These are phyloP conservation scores for Odontomachus brunneus DNA, from an alignment of 1,140 invertebrate species.

Conservation along the genomic window DNA sequence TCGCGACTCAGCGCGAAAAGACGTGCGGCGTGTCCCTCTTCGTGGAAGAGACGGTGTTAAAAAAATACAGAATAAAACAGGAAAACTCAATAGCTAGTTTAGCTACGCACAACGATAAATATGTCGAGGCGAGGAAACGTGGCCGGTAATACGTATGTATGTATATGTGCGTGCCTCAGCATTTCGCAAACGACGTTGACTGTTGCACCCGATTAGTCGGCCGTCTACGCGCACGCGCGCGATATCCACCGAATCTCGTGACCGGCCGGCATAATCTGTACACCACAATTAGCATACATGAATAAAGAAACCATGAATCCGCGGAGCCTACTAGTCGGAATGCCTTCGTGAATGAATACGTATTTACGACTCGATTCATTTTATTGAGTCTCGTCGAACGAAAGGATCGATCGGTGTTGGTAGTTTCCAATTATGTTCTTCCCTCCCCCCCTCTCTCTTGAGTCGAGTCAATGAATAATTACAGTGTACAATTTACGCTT, in stretches of 20 bases:
- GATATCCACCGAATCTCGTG: conserved; percentile 65
- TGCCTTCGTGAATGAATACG: conserved; percentile 60
- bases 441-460: too few relatives aligned
- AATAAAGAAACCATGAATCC: conserved; percentile 73
- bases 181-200: conserved; percentile 40
- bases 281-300: conserved; percentile 71
- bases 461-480: too few relatives aligned
- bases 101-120: neutral
- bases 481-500: too few relatives aligned
- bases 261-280: conserved; percentile 64
- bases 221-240: neutral
- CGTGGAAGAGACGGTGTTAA: too few relatives aligned
- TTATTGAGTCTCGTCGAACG: conserved; percentile 19
- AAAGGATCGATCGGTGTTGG: neutral
- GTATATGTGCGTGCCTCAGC: neutral
- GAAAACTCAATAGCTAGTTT: neutral
- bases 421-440: too few relatives aligned
- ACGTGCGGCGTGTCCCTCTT: too few relatives aligned
- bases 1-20: too few relatives aligned
- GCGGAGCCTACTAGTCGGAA: conserved; percentile 51
- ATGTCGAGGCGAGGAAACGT: neutral
- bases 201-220: conserved; percentile 33
- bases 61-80: too few relatives aligned
- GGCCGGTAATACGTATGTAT: neutral
- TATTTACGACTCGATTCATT: conserved; percentile 53